These are phyloP conservation scores for Leptinotarsa lineolata DNA, from an alignment of 1,140 invertebrate genomes.

Conservation along the genomic window DNA sequence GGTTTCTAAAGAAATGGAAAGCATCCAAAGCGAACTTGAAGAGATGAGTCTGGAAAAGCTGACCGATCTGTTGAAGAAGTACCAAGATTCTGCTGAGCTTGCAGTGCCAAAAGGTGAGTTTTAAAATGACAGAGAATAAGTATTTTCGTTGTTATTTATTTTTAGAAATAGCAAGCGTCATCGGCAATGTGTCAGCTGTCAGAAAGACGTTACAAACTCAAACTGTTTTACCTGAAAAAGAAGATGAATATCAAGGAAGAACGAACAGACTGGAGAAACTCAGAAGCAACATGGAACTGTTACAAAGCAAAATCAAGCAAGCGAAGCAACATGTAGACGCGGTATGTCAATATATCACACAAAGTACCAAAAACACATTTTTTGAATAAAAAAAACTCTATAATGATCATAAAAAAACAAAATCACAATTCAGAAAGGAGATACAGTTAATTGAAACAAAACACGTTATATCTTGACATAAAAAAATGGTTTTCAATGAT, in stretches of 20 bases:
- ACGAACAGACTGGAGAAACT: constrained; percentile 21
- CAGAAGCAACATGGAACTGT: constrained; percentile 12
- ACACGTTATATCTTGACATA: no score
- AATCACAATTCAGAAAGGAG: no score
- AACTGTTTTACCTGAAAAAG: not conserved
- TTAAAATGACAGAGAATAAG: no score
- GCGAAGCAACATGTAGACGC: constrained; percentile 80
- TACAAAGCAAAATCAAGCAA: constrained; percentile 69
- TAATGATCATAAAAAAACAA: no score
- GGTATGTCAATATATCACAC: constrained; percentile 59
- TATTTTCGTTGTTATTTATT: not conserved
- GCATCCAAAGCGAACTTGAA: constrained; percentile 59
- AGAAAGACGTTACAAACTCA: not conserved
- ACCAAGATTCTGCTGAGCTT: constrained; percentile 42
- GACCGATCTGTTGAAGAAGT: constrained; percentile 56
- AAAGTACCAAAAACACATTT: not conserved
- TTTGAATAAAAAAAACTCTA: no score
- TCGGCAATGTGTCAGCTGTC: not conserved
- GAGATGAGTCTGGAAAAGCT: constrained; percentile 57
- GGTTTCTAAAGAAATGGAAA: constrained; percentile 58
- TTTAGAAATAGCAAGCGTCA: not conserved
- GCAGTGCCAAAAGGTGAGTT: constrained; percentile 48
- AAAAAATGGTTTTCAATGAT: no score
- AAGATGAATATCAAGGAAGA: no score
- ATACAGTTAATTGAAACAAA: no score